Conservation (phyloP, 37 sponge, comb jelly and placozoan species). For the Oopsacas minuta region DNA sequence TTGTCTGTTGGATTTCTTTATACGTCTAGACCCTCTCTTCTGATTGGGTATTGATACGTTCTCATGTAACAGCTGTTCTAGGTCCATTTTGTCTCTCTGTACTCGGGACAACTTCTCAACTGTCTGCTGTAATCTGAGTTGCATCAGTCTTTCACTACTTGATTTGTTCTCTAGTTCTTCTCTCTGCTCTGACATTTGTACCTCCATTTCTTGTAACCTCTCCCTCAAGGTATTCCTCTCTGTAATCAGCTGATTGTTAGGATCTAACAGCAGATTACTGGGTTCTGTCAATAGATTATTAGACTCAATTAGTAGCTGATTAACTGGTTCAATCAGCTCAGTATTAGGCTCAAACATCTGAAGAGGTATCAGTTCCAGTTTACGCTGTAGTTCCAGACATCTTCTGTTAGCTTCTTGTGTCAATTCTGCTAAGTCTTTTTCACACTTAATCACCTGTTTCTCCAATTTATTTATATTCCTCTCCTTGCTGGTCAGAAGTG, state of each 20-base stretch:
- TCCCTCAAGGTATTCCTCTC: conserved; percentile 29
- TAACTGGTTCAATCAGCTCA: neutral
- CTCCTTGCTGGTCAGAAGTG: conserved; percentile 3
- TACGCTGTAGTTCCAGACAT: neutral
- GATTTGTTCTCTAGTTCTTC: conserved; percentile 26
- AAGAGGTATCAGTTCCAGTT: neutral
- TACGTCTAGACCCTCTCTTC: neutral
- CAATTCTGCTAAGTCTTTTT: neutral
- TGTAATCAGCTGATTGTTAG: conserved; percentile 27
- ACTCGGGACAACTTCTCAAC: neutral
- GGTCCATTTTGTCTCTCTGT: neutral
- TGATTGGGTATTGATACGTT: neutral
- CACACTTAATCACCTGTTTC: neutral
- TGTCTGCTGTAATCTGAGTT: neutral
- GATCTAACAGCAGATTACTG: neutral
- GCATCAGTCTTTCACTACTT: conserved; percentile 20
- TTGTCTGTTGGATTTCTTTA: neutral
- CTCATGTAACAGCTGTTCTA: neutral
- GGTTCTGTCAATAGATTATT: conserved; percentile 27
- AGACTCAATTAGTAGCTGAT: neutral
- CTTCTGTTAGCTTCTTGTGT: neutral
- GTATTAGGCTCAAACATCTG: neutral
- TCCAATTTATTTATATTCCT: neutral
- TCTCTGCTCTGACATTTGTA: conserved; percentile 33
- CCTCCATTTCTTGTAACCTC: conserved; percentile 36